Percentiles rank a stretch among this genome's conserved stretches.
These are phyloP conservation scores for Pemphredon lugubris DNA, from an alignment of 2,888 invertebrate species.

Conservation along the genomic window DNA sequence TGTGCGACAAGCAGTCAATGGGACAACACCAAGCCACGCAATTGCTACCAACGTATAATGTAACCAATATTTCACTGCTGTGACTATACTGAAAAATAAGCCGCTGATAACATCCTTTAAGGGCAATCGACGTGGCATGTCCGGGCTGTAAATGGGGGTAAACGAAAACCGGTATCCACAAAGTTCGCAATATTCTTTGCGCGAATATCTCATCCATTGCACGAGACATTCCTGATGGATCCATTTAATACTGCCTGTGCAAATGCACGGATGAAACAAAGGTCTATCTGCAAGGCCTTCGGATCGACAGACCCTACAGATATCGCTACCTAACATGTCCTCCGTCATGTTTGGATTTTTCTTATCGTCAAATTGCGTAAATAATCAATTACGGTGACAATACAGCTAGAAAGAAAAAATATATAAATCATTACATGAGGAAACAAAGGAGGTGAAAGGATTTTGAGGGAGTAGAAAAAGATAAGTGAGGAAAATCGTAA, in stretches of 20 bases:
- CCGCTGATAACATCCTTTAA: slow-evolving; percentile 96
- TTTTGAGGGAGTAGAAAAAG: not conserved
- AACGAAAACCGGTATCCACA: slow-evolving; percentile 99
- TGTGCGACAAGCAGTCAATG: slow-evolving; percentile 97
- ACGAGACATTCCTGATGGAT: slow-evolving; percentile 99
- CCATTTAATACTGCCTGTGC: slow-evolving; percentile 99
- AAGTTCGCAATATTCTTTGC: slow-evolving; percentile 99
- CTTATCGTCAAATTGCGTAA: not conserved
- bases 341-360: slow-evolving; percentile 79
- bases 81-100: slow-evolving; percentile 92
- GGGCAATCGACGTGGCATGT: slow-evolving; percentile 99
- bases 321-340: slow-evolving; percentile 88
- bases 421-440: not conserved
- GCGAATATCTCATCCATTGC: slow-evolving; percentile 99
- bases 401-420: slow-evolving; percentile 41
- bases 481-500: not conserved
- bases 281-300: slow-evolving; percentile 96
- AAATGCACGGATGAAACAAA: slow-evolving; percentile 98
- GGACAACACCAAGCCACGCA: slow-evolving; percentile 98
- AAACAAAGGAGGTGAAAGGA: not conserved
- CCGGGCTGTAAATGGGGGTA: slow-evolving; percentile 99
- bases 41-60: slow-evolving; percentile 98
- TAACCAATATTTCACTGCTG: slow-evolving; percentile 97
- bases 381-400: slow-evolving; percentile 11
- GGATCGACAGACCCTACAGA: slow-evolving; percentile 98